Evolutionary conservation across 2,888 invertebrate species (phyloP), one percentile per base, ranked within the genome.

Genomic region (Clostera curtula): DNA sequence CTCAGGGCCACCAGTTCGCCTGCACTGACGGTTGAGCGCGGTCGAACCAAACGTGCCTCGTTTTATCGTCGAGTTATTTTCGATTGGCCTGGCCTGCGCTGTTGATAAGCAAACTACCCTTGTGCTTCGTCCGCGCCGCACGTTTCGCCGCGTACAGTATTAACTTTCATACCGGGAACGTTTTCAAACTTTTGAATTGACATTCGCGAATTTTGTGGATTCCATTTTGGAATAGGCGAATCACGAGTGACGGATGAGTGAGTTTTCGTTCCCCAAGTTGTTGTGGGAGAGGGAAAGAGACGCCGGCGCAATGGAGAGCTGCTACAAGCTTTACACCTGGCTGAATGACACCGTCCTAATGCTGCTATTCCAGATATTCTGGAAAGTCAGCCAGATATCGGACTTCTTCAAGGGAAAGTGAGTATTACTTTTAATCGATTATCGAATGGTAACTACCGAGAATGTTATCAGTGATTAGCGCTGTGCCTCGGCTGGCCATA

Each of bases 361-460:
- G 82, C 56, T 82, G 51, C 58, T 82, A 27, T 68, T 82, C 36
- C 82, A 83, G 57, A 79, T 82, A 49, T 73, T 83, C 54, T 83
- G 83, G 83, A 83, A 83, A 59, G 70, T 82, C 48, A 79, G 70
- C 60, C 83, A 83, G 56, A 70, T 83, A 56, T 72, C 79, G 33
- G 75, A 80, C 59, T 83, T 62, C 50, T 79, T 83, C 37, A 74
- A 61, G 38, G 74, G 71, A 51, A 76, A 75, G 83, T 83, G 41
- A 82, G 83, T 74, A 49, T 26, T 22, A 15, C 8, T 15, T 10
- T n/a, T n/a, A 4, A 19, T 10, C 3, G 9, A 4, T 4, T 19
- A 9, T 9, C 10, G 3, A 19, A n/a, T n/a, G n/a, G n/a, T n/a
- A n/a, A n/a, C n/a, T n/a, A n/a, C n/a, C n/a, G n/a, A 6, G 18